Evolutionary conservation across 2,113 vertebrate species (phyloP), one percentile per base, ranked within the genome.

Genomic region (Ophthalmolycus amberensis): DNA sequence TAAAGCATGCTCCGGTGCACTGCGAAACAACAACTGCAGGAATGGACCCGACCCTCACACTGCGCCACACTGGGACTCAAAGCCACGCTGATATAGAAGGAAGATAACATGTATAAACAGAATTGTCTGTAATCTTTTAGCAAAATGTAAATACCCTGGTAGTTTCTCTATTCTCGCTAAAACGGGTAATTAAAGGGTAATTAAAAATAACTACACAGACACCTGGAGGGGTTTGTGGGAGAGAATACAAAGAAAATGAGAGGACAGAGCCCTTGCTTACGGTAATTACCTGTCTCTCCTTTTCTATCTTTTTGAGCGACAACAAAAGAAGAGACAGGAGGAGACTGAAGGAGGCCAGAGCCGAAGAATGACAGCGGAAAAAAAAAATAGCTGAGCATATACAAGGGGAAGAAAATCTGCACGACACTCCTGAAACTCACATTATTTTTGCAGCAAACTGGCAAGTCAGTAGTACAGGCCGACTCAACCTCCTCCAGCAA

Each of bases 1-100:
- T 87, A 90, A 88, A 90, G 90, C 87, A 87, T 84, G 88, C 86
- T 88, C 83, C 85, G 44, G 69, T 87, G 85, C 89, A 82, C 81
- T 60, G 84, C 88, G 87, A 77, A 91, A 91, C 85, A 90, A 92
- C 67, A 80, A 82, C 85, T 66, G 86, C 74, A 85, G 52, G 79
- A 73, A 66, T 3, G 18, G 73, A 64, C 77, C 80, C 74, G 72
- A 15, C 72, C 71, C 77, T 77, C 59, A 48, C 44, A 77, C 71
- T 79, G 82, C 81, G 22, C 68, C 77, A 84, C 75, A 42, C 46
- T 3, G 15, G 44, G 27, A 88, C 65, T 68, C 67, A 59, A 37
- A 54, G 9, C 59, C 32, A 65, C 7, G 6, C n/a, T 48, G 18
- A 50, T 22, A 32, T 0, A 20, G 12, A 75, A 62, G 15, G 1